phyloP scores from a whole-genome alignment of 2,797 vertebrate genomes.

The Thaleichthys pacificus region DNA sequence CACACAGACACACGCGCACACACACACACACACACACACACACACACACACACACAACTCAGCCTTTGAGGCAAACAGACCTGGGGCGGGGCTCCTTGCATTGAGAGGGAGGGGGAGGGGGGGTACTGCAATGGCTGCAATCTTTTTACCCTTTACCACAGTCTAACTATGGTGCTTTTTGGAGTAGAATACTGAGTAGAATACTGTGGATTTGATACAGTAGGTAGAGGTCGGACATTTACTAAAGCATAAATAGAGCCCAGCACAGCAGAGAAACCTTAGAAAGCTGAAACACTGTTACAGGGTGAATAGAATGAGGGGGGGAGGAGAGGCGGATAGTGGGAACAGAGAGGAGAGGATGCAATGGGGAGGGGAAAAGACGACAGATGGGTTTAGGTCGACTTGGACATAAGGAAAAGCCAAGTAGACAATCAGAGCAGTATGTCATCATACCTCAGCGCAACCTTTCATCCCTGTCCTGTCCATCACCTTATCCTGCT shows the following conservation, averaged over 20 bases:
- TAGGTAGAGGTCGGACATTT: background rate
- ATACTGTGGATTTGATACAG: background rate
- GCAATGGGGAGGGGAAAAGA: background rate
- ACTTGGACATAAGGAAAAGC: no score
- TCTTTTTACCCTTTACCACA: conserved; percentile 18
- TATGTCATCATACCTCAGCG: conserved; percentile 49
- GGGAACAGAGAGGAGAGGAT: background rate
- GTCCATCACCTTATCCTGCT: conserved; percentile 6
- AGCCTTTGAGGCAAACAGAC: conserved; percentile 29
- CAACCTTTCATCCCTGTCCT: conserved; percentile 43
- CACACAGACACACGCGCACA: background rate
- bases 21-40: conserved; percentile 1
- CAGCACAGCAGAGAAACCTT: background rate
- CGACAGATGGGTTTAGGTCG: background rate
- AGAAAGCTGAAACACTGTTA: conserved; percentile 5
- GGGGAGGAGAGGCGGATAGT: background rate
- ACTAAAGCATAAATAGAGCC: background rate
- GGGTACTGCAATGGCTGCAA: conserved; percentile 35
- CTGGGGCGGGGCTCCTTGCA: conserved; percentile 46
- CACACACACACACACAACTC: conserved; percentile 2
- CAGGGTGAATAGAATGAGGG: background rate
- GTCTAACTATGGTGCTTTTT: background rate
- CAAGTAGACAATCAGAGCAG: conserved; percentile 31
- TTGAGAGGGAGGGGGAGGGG: background rate
- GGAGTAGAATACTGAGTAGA: background rate